These are phyloP conservation scores for Camponotus fellah DNA, from an alignment of 2,888 invertebrate species.

Conservation along the genomic window DNA sequence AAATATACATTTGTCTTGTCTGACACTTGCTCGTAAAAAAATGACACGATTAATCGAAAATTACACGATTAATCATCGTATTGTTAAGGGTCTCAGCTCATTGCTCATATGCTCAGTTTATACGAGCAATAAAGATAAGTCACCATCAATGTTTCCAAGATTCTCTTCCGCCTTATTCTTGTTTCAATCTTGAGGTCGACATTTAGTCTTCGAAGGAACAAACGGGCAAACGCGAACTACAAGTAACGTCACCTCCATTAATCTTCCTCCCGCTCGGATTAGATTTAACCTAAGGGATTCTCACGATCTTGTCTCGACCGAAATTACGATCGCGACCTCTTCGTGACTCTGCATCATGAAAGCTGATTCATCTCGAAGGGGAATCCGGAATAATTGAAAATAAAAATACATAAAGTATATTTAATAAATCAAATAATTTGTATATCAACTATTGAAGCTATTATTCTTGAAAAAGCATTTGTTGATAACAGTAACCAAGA, in stretches of 20 bases:
- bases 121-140: slow-evolving; percentile 21
- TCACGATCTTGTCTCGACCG: slow-evolving; percentile 51
- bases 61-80: neutral
- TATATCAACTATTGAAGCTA: neutral
- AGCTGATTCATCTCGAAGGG: slow-evolving; percentile 39
- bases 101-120: neutral
- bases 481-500: neutral
- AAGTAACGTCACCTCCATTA: slow-evolving; percentile 63
- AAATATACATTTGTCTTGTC: neutral
- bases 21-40: neutral
- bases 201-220: slow-evolving; percentile 57
- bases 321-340: slow-evolving; percentile 61
- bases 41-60: neutral
- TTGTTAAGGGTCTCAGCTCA: neutral
- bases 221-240: slow-evolving; percentile 65
- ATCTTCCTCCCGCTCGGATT: slow-evolving; percentile 63
- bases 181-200: slow-evolving; percentile 52
- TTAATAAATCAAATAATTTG: neutral
- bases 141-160: slow-evolving; percentile 39
- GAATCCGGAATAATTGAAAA: slow-evolving; percentile 39
- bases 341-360: slow-evolving; percentile 44
- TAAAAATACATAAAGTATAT: slow-evolving; percentile 30
- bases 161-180: slow-evolving; percentile 55
- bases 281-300: slow-evolving; percentile 61
- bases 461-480: neutral